phyloP scores from a whole-genome alignment of 1,140 invertebrate species.

The Atta texana region DNA sequence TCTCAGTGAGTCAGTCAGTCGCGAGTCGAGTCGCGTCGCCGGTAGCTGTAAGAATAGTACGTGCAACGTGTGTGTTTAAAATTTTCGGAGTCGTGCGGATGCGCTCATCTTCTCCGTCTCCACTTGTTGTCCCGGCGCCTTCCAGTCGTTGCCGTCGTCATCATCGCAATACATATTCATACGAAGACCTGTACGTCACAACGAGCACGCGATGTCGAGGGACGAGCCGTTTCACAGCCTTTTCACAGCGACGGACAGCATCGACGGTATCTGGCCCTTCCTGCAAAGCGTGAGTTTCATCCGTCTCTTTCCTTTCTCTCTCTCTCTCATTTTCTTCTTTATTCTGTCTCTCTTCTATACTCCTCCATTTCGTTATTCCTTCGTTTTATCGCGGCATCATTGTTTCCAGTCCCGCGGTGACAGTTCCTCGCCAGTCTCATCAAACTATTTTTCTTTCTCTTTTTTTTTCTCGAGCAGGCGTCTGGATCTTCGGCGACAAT shows the following conservation, averaged over 20 bases:
- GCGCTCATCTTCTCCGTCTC: neutral
- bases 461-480: neutral
- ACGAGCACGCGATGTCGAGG: conserved; percentile 57
- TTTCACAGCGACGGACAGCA: conserved; percentile 76
- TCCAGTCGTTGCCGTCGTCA: neutral
- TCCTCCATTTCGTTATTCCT: neutral
- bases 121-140: neutral
- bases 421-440: neutral
- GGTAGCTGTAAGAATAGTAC: neutral
- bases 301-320: neutral
- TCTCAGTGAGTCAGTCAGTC: neutral
- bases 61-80: neutral
- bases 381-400: neutral
- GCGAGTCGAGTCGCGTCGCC: conserved; percentile 1
- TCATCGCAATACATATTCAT: neutral
- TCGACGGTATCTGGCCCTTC: conserved; percentile 84
- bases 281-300: conserved; percentile 83
- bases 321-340: neutral
- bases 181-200: neutral
- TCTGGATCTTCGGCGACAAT: neutral
- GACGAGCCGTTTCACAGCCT: conserved; percentile 53
- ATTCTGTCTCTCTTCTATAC: neutral
- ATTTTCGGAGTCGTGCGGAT: neutral
- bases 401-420: no score
- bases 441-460: neutral